Percentiles rank a stretch among this genome's conserved stretches.
phyloP scores from a whole-genome alignment of 2,888 invertebrate genomes.

The Altica lythri region DNA sequence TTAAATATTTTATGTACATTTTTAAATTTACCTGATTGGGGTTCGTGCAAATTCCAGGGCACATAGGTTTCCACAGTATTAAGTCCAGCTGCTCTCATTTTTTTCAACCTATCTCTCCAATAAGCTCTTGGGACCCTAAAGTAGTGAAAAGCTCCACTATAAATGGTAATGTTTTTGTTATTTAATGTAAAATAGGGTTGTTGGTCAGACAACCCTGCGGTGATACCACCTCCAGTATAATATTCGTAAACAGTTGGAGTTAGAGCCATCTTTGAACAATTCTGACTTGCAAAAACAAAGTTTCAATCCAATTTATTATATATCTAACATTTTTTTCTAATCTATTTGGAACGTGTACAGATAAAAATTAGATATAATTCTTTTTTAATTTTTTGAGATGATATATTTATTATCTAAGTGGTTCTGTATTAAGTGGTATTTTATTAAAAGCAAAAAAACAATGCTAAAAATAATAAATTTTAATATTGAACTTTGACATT shows the following conservation, averaged over 20 bases:
- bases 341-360: too few relatives aligned
- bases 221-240: slow-evolving; percentile 55
- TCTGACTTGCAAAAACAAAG: background rate
- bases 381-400: too few relatives aligned
- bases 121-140: slow-evolving; percentile 78
- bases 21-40: slow-evolving; percentile 30
- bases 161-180: slow-evolving; percentile 54
- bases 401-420: too few relatives aligned
- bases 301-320: too few relatives aligned
- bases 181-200: slow-evolving; percentile 55
- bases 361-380: too few relatives aligned
- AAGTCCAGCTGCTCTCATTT: slow-evolving; percentile 84
- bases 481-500: too few relatives aligned
- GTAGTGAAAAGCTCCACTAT: slow-evolving; percentile 75
- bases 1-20: background rate
- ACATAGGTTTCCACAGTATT: slow-evolving; percentile 85
- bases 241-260: slow-evolving; percentile 57
- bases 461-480: too few relatives aligned
- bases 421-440: too few relatives aligned
- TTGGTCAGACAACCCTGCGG: slow-evolving; percentile 44
- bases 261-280: slow-evolving; percentile 9
- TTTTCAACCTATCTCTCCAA: slow-evolving; percentile 79
- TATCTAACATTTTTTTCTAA: too few relatives aligned
- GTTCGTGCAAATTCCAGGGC: slow-evolving; percentile 59
- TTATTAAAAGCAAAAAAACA: too few relatives aligned